Conservation (phyloP, 2,888 invertebrate species). For the Brenthis ino region DNA sequence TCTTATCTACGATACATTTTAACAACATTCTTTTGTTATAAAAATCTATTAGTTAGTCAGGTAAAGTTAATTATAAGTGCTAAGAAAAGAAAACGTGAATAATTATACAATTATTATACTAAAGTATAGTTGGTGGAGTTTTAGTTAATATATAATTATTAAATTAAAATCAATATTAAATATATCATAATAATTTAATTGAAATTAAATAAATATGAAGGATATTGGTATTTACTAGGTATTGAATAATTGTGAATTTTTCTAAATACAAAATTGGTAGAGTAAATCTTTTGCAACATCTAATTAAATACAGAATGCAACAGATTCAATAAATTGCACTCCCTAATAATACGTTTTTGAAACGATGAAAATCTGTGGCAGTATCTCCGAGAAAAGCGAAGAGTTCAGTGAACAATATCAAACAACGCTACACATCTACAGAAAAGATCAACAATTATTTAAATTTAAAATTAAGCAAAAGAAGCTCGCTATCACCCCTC, state of each 20-base stretch:
- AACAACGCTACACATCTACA: constrained; percentile 28
- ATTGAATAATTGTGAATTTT: constrained; percentile 9
- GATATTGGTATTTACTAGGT: background rate
- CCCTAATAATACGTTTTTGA: constrained; percentile 15
- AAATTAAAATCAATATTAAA: constrained; percentile 16
- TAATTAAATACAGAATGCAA: constrained; percentile 12
- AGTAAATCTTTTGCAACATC: constrained; percentile 1
- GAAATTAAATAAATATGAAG: constrained; percentile 7
- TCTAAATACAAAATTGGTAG: constrained; percentile 13
- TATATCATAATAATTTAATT: constrained; percentile 12
- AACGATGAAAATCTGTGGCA: constrained; percentile 48
- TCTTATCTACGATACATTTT: constrained; percentile 23
- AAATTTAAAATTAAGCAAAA: constrained; percentile 29
- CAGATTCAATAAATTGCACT: background rate
- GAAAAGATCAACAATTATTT: constrained; percentile 22
- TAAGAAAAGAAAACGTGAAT: constrained; percentile 28
- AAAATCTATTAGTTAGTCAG: constrained; percentile 28
- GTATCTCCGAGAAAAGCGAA: constrained; percentile 45
- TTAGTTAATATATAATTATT: constrained; percentile 23
- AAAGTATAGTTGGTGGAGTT: constrained; percentile 30
- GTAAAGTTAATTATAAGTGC: constrained; percentile 27
- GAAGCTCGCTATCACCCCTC: constrained; percentile 31
- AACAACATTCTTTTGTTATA: constrained; percentile 22
- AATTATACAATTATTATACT: constrained; percentile 26
- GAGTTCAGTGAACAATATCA: constrained; percentile 22